These are phyloP conservation scores for Cybosia mesomella DNA, from an alignment of 2,888 invertebrate genomes.

Conservation along the genomic window DNA sequence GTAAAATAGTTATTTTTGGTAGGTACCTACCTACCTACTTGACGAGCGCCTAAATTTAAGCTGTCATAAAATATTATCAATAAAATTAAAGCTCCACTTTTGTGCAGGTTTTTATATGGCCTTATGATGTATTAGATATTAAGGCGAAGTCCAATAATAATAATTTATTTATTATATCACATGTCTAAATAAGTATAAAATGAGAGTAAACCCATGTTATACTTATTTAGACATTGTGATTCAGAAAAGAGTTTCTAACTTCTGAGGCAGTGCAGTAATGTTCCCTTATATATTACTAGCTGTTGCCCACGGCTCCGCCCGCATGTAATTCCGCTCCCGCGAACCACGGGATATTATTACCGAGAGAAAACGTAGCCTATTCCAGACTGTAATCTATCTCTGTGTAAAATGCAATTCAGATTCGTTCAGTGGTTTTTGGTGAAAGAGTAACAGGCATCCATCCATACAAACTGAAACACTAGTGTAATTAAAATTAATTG, in stretches of 20 bases:
- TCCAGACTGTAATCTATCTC: too few species aligned
- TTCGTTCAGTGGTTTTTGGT: too few species aligned
- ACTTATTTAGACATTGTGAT: neutral
- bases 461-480: too few species aligned
- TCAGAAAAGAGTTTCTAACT: neutral
- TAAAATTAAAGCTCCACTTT: slow-evolving; percentile 3
- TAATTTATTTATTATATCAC: too few species aligned
- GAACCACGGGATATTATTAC: too few species aligned
- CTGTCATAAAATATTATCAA: slow-evolving; percentile 15
- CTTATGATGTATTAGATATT: neutral
- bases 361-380: too few species aligned
- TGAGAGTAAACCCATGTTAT: too few species aligned
- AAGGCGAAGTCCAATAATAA: neutral
- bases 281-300: neutral
- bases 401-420: too few species aligned
- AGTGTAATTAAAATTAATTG: too few species aligned
- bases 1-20: slow-evolving; percentile 18
- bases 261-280: neutral
- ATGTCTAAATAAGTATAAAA: neutral
- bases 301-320: too few species aligned
- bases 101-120: neutral
- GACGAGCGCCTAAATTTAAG: slow-evolving; percentile 12
- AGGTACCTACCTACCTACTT: neutral
- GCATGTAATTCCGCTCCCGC: too few species aligned
- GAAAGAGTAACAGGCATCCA: too few species aligned